These are phyloP conservation scores for Rhagoletis zephyria DNA, from an alignment of 1,140 invertebrate genomes.

Conservation along the genomic window DNA sequence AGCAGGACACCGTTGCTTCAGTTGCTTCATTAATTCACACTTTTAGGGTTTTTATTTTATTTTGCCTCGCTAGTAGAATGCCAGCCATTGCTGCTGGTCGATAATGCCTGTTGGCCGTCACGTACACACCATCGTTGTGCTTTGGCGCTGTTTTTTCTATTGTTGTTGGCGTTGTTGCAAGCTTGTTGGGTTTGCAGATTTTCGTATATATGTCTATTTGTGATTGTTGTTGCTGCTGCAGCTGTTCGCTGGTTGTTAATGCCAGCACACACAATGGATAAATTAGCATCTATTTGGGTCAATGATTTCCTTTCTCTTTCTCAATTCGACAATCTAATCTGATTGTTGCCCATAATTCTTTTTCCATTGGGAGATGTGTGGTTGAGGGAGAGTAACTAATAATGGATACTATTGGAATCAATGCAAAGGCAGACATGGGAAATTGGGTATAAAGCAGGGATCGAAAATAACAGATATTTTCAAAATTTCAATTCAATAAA, in stretches of 20 bases:
- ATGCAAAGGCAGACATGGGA: background rate
- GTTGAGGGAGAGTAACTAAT: background rate
- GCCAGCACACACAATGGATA: constrained; percentile 29
- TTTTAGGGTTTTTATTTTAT: background rate
- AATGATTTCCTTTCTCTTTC: constrained; percentile 40
- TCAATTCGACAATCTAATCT: constrained; percentile 18
- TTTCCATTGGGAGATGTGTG: background rate
- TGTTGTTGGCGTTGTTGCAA: constrained; percentile 13
- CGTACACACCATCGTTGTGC: background rate
- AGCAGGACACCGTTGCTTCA: constrained; percentile 4
- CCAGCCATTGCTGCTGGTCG: constrained; percentile 22
- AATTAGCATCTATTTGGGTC: constrained; percentile 54
- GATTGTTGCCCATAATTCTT: constrained; percentile 53
- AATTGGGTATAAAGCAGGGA: too few relatives aligned
- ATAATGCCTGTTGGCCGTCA: constrained; percentile 31
- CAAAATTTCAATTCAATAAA: too few relatives aligned
- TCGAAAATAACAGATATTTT: too few relatives aligned
- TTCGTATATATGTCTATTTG: background rate
- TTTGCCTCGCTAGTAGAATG: background rate
- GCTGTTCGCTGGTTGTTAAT: background rate
- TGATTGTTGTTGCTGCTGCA: constrained; percentile 16
- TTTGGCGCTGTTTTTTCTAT: background rate
- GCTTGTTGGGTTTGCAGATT: constrained; percentile 7
- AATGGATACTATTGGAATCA: constrained; percentile 3
- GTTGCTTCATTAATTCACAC: constrained; percentile 49